Evolutionary conservation across 2,888 invertebrate species (phyloP), one percentile per base, ranked within the genome.

Genomic region (Lithodes maja): DNA sequence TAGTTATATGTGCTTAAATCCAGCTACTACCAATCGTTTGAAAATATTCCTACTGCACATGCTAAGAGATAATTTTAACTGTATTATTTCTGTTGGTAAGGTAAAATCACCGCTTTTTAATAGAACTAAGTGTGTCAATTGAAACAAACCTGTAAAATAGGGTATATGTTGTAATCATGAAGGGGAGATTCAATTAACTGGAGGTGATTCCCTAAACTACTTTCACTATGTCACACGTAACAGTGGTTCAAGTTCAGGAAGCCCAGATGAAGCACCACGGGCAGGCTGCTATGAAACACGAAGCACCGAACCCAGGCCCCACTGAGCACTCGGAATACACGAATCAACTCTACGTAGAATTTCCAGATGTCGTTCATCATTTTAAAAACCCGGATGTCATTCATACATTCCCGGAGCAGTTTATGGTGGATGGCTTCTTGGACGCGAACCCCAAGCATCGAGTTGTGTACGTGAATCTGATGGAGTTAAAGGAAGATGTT

Each of bases 191-290:
- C 15, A 53, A 12, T 15, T 17, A 17, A n/a, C 15, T 15, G n/a
- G 3, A n/a, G 15, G 53, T n/a, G 54, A n/a, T 12, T 5, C 17
- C n/a, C 15, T 15, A n/a, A 71, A 71, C 15, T n/a, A 12, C 2
- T 1, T n/a, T 5, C 86, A 81, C 7, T 12, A 86, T 86, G 86
- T 61, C 86, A 5, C 81, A 86, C 75, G 86, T 86, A 55, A 86
- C 86, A 7, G 86, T 86, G 74, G 81, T 86, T 7, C 50, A 81
- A 50, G 81, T 86, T 54, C 75, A 86, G n/a, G 75, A 86, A 17
- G 54, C 81, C 55, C 86, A 54, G 50, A 49, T 86, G 61, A 55
- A 3, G 75, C 15, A 49, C n/a, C 12, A 17, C 61, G 52, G 54
- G 68, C 78, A 61, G 61, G 68, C 54, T 7, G 74, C 69, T 3